Base-by-base conservation (phyloP, 2,113 vertebrate species). In the Pangasianodon hypophthalmus region DNA sequence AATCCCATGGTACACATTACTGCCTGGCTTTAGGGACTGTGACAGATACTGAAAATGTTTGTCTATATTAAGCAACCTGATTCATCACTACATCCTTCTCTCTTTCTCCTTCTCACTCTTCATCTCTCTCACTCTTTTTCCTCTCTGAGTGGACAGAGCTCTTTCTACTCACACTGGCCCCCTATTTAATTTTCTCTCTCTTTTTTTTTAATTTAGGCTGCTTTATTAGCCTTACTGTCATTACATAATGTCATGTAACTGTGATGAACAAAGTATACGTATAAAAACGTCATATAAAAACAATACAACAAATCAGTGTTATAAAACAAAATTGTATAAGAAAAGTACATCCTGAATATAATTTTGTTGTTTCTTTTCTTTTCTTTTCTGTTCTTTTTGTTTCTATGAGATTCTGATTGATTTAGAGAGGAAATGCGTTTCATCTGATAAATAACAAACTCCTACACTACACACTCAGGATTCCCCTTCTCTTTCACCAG, bases 11-110 rank as follows among this genome's bases (percentile, higher is more conserved):
- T 88, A 85, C 69, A 85, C 46, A 89, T 88, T 52, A 41, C 52
- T 81, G 60, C 69, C 37, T 37, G 75, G 62, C 88, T 71, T 85
- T 32, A 83, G 60, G 84, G 82, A 84, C 58, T 60, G 71, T 69
- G 89, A 87, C 80, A 91, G 46, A 89, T 90, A 75, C 83, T 86
- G 88, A 90, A 87, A 86, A 92, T 92, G 71, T 69, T 86, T 87
- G 60, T 52, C 91, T 92, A 91, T 92, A 90, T 91, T 91, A 81
- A 86, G 73, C 32, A 37, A 81, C 80, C 52, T n/a, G 54, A 88
- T 92, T 88, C 85, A 91, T 89, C 82, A 86, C 82, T 81, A 89
- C 88, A 88, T 91, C 88, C 86, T 90, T 60, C 37, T n/a, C 24
- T 41, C n/a, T 56, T 44, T 58, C 50, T 41, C 37, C 19, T 37